phyloP scores from a whole-genome alignment of 2,888 invertebrate species.

The Cyclophora albipunctata region DNA sequence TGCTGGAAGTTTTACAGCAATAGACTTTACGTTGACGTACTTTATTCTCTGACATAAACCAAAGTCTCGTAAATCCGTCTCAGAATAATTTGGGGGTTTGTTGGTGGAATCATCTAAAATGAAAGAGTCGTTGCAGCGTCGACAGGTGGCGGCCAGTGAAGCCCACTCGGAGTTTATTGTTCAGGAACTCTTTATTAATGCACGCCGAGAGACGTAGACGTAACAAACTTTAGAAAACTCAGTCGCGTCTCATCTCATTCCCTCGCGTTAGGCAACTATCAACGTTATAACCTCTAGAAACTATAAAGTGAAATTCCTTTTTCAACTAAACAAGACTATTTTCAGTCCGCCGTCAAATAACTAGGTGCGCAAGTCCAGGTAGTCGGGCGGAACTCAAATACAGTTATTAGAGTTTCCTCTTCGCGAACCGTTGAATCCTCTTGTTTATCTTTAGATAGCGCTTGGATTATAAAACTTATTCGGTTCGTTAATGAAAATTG shows the following conservation, averaged over 20 bases:
- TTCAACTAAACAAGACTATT: slow-evolving; percentile 46
- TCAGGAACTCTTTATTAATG: slow-evolving; percentile 44
- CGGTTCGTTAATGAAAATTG: slow-evolving; percentile 38
- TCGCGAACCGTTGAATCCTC: slow-evolving; percentile 23
- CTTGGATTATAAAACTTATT: slow-evolving; percentile 33
- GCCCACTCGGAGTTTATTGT: slow-evolving; percentile 26
- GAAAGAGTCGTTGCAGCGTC: no score
- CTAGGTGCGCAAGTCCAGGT: slow-evolving; percentile 34
- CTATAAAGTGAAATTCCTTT: slow-evolving; percentile 44
- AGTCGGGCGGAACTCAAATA: slow-evolving; percentile 29
- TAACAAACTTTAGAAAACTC: slow-evolving; percentile 59
- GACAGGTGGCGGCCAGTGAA: slow-evolving; percentile 25
- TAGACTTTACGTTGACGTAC: no score
- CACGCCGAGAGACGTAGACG: slow-evolving; percentile 28
- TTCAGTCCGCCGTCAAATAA: slow-evolving; percentile 50
- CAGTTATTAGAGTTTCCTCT: slow-evolving; percentile 44
- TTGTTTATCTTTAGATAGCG: slow-evolving; percentile 23
- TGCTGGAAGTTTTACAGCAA: no score
- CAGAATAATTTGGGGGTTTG: no score
- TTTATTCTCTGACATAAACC: no score
- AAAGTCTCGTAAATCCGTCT: no score
- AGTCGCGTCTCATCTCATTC: slow-evolving; percentile 22
- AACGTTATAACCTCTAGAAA: slow-evolving; percentile 50
- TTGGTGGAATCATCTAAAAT: no score
- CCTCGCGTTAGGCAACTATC: slow-evolving; percentile 53